Conservation (phyloP, 2,888 invertebrate genomes). For the Mimumesa dahlbomi region DNA sequence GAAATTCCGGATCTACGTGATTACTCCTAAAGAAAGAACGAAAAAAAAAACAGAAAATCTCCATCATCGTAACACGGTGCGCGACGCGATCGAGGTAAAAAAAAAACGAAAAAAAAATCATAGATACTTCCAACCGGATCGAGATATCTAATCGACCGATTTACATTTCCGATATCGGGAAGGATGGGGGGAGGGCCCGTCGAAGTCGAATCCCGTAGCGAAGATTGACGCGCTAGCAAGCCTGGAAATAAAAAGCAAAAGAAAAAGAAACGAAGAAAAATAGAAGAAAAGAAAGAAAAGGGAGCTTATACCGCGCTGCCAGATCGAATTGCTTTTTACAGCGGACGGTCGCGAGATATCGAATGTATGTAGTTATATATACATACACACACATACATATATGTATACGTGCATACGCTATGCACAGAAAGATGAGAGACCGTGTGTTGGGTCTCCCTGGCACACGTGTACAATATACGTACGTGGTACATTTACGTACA, state of each 20-base stretch:
- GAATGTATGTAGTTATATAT: conserved; percentile 61
- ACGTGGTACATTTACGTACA: conserved; percentile 34
- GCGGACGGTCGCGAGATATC: conserved; percentile 72
- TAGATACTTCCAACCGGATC: too few species aligned
- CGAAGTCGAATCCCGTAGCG: conserved; percentile 24
- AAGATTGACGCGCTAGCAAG: conserved; percentile 34
- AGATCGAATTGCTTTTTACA: conserved; percentile 74
- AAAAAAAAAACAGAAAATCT: too few species aligned
- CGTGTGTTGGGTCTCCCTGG: too few species aligned
- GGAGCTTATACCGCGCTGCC: conserved; percentile 55
- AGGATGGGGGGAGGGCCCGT: too few species aligned
- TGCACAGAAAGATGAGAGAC: too few species aligned
- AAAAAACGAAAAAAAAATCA: too few species aligned
- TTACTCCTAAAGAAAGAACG: too few species aligned
- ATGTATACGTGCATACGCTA: conserved; percentile 2
- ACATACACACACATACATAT: conserved; percentile 21
- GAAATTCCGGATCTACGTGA: too few species aligned
- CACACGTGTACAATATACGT: conserved; percentile 16
- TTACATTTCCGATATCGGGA: conserved; percentile 32
- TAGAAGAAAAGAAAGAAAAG: conserved; percentile 3
- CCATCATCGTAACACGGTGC: too few species aligned
- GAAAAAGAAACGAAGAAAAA: conserved; percentile 5
- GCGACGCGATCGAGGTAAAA: background rate
- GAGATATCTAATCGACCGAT: conserved; percentile 6
- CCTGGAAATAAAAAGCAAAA: conserved; percentile 14